These are phyloP conservation scores for Chaenocephalus aceratus DNA, from an alignment of 2,113 vertebrate genomes.

Conservation along the genomic window DNA sequence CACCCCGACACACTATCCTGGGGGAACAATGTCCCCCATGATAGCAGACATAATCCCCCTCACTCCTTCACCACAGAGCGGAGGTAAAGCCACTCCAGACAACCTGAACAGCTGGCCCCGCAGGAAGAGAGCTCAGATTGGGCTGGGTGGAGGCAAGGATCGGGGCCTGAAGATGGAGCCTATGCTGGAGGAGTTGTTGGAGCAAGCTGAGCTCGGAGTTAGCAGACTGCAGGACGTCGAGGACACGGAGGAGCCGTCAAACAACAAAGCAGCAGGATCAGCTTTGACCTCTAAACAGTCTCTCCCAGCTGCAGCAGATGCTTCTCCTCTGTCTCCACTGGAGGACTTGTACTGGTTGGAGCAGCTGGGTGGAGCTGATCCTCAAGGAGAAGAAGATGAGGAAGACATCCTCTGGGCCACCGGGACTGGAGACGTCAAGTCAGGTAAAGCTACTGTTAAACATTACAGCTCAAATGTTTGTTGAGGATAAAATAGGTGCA, in stretches of 20 bases:
- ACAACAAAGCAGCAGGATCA: conserved; percentile 40
- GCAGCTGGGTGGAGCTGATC: conserved; percentile 38
- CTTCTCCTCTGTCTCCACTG: conserved; percentile 38
- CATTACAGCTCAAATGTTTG: background rate
- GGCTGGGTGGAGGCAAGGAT: conserved; percentile 47
- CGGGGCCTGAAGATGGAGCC: conserved; percentile 52
- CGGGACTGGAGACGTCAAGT: conserved; percentile 39
- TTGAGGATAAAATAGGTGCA: no score
- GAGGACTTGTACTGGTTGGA: conserved; percentile 67
- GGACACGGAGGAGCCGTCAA: conserved; percentile 73
- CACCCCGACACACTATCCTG: conserved; percentile 87
- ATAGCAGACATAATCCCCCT: conserved; percentile 75
- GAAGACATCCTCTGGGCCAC: conserved; percentile 51
- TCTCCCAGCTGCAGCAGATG: conserved; percentile 26
- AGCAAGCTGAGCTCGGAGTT: conserved; percentile 91
- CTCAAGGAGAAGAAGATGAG: conserved; percentile 51
- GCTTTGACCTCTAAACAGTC: conserved; percentile 74
- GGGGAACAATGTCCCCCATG: conserved; percentile 81
- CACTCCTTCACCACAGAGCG: conserved; percentile 92
- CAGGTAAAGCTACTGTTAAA: conserved; percentile 51
- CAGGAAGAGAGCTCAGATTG: conserved; percentile 86
- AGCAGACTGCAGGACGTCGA: conserved; percentile 87
- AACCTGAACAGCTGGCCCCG: conserved; percentile 93
- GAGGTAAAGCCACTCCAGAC: conserved; percentile 88
- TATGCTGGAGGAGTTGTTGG: conserved; percentile 70